phyloP scores from a whole-genome alignment of 2,888 invertebrate species.

The Drosophila sordidula region DNA sequence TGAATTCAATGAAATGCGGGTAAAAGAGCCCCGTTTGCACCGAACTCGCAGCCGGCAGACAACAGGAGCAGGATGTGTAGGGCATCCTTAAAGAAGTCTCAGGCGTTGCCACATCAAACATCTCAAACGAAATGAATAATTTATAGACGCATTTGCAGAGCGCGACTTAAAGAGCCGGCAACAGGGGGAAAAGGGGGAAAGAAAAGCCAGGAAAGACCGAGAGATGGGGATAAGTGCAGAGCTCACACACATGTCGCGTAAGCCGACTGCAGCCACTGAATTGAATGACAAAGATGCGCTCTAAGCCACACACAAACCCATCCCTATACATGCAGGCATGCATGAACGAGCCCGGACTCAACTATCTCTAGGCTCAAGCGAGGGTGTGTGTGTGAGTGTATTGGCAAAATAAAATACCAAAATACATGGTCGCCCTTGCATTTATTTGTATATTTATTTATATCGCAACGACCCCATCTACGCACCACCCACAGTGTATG shows the following conservation, averaged over 20 bases:
- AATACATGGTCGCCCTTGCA: constrained; percentile 37
- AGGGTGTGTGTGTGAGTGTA: constrained; percentile 8
- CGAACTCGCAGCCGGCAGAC: constrained; percentile 15
- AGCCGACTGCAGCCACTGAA: constrained; percentile 60
- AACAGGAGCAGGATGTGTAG: constrained; percentile 25
- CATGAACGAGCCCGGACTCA: constrained; percentile 11
- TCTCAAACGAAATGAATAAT: constrained; percentile 81
- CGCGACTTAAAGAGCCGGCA: background rate
- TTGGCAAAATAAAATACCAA: constrained; percentile 58
- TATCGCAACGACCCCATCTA: background rate
- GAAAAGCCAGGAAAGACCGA: background rate
- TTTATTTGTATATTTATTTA: constrained; percentile 52
- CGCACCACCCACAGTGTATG: too few species aligned
- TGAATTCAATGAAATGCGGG: constrained; percentile 77
- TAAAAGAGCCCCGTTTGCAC: constrained; percentile 44
- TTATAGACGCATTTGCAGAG: constrained; percentile 75
- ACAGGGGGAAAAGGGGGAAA: background rate
- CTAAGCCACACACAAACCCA: constrained; percentile 23
- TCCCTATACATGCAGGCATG: constrained; percentile 24
- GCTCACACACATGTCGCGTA: constrained; percentile 40
- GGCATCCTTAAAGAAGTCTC: constrained; percentile 56
- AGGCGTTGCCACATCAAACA: constrained; percentile 74
- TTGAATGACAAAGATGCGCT: constrained; percentile 25
- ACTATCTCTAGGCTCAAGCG: constrained; percentile 4
- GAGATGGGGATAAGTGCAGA: constrained; percentile 1